Base-by-base conservation (phyloP, 2,113 vertebrate genomes). In the Onychorhynchus coronatus region DNA sequence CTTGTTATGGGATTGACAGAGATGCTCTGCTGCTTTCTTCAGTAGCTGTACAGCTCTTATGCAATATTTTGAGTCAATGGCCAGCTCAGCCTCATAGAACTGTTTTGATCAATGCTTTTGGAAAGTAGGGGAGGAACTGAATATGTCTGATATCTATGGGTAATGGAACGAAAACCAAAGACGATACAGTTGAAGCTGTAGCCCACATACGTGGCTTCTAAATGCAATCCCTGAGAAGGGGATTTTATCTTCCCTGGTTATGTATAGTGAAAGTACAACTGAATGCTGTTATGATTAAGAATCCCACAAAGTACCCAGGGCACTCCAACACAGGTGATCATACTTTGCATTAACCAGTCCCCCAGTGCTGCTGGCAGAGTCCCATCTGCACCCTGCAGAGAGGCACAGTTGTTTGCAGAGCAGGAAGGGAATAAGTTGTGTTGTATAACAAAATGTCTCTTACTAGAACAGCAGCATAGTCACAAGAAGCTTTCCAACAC, bases 21-120 rank as follows among this genome's bases (percentile, higher is more conserved):
- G n/a, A 79, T 28, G 66, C n/a, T 91, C 73, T 83, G 61, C 35
- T 63, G 79, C 3, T 93, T 89, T 53, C 8, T 2, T 84, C 86
- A 89, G 66, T 33, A 86, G 73, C 74, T 92, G n/a, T 85, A 82
- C n/a, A 93, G 62, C 37, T 79, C 72, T 95, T 91, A 61, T 35
- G 68, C 49, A 92, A 89, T 39, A 58, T 70, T 82, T 90, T 39
- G 91, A 84, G 76, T 16, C 79, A 95, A 46, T 5, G 66, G 61
- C 76, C 86, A 93, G 46, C 66, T 95, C 61, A 65, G 75, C 52
- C 52, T 87, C 55, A 75, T 19, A 49, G 31, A 89, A 84, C 8
- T 35, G 52, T 49, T 92, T 75, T 65, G 46, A 87, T 78, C n/a
- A 44, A 55, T n/a, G 9, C 5, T 91, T 94, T 93, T 61, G 41